phyloP scores from a whole-genome alignment of 2,888 invertebrate genomes.

The Meteorus colon region DNA sequence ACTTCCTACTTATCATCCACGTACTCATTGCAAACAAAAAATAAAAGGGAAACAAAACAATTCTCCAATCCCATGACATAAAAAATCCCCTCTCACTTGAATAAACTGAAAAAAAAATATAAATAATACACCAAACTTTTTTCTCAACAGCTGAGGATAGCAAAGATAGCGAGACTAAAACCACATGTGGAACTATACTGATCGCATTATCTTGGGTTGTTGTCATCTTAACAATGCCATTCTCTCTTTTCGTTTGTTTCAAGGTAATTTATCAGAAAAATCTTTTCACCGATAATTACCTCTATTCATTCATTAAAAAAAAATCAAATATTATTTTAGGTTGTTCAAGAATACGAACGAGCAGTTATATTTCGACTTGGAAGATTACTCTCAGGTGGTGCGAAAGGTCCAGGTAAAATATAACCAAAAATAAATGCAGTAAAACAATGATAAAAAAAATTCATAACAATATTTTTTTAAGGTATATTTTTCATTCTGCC shows the following conservation, averaged over 20 bases:
- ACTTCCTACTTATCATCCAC: too few species aligned
- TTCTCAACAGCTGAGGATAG: slow-evolving; percentile 76
- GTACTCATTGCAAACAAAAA: too few species aligned
- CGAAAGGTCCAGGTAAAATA: slow-evolving; percentile 89
- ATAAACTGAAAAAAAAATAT: slow-evolving; percentile 8
- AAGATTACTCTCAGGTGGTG: slow-evolving; percentile 90
- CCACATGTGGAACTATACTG: slow-evolving; percentile 88
- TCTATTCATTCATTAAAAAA: not conserved
- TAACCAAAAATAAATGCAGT: slow-evolving; percentile 12
- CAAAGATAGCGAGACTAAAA: slow-evolving; percentile 77
- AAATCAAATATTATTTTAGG: slow-evolving; percentile 75
- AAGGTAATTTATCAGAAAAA: slow-evolving; percentile 81
- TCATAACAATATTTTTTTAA: slow-evolving; percentile 66
- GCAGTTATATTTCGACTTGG: slow-evolving; percentile 96
- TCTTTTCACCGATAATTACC: not conserved
- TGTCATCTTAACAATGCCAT: slow-evolving; percentile 90
- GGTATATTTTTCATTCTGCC: slow-evolving; percentile 98
- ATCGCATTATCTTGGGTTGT: slow-evolving; percentile 88
- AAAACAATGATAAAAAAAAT: not conserved
- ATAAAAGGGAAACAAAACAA: too few species aligned
- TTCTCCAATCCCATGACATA: too few species aligned
- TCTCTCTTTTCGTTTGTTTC: slow-evolving; percentile 93
- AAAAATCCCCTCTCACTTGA: not conserved
- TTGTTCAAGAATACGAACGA: slow-evolving; percentile 96
- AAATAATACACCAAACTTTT: not conserved